A percentile compares a stretch with the other conserved stretches of the same genome.
phyloP scores from a whole-genome alignment of 2,113 vertebrate species.

The Sinocyclocheilus maitianheensis region DNA sequence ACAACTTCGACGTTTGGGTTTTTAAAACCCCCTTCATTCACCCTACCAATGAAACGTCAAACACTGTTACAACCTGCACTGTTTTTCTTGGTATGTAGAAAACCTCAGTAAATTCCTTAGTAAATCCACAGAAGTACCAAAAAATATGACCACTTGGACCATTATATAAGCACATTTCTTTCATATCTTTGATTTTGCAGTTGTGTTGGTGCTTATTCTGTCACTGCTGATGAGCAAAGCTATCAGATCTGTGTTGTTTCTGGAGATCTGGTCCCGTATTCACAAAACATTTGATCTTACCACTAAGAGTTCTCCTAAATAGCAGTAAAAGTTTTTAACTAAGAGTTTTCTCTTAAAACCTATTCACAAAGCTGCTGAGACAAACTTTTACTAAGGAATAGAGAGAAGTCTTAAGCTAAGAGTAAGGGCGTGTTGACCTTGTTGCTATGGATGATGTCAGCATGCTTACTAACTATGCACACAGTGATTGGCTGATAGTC shows the following conservation, averaged over 20 bases:
- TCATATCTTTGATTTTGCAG: slow-evolving; percentile 62
- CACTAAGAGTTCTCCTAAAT: no score
- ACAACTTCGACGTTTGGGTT: slow-evolving; percentile 56
- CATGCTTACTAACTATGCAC: no score
- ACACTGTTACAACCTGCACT: slow-evolving; percentile 69
- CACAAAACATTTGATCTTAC: no score
- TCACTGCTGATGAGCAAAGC: slow-evolving; percentile 66
- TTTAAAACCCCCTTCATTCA: slow-evolving; percentile 63
- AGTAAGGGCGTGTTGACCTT: no score
- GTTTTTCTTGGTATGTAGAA: slow-evolving; percentile 60
- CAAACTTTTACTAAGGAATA: no score
- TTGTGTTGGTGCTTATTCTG: slow-evolving; percentile 64
- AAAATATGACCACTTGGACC: neutral
- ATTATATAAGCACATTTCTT: neutral
- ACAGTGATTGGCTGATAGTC: no score
- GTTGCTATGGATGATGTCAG: no score
- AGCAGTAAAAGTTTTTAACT: slow-evolving; percentile 46
- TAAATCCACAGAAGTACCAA: neutral
- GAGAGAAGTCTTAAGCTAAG: no score
- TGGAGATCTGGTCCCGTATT: slow-evolving; percentile 64
- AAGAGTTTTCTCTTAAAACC: no score
- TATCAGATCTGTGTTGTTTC: slow-evolving; percentile 63
- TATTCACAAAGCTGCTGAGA: no score
- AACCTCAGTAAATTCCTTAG: neutral
- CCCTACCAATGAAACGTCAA: slow-evolving; percentile 69